Base-by-base conservation (phyloP, 2,113 vertebrate species). In the Brachypodius melanocephalos region DNA sequence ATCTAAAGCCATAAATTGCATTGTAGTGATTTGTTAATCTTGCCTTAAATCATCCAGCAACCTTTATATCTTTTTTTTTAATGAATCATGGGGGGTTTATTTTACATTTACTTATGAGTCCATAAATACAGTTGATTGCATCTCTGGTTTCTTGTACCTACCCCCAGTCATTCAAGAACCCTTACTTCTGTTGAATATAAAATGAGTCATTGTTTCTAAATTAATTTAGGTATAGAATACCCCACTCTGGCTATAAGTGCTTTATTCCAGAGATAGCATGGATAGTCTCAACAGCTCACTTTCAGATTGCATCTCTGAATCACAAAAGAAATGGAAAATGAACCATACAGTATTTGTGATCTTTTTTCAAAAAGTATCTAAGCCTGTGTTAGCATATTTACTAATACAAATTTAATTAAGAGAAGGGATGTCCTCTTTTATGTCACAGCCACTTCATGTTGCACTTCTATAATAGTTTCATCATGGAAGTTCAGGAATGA, bases 21-120 rank as follows among this genome's bases (percentile, higher is more conserved):
- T 73, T 77, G 80, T 31, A 79, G 92, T 88, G 79, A 96, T 97
- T 97, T 96, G 93, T 97, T 96, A 92, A 81, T 89, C 80, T 95
- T 9, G 12, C 40, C 55, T 72, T 89, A 72, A 68, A 81, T 81
- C 78, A 84, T 59, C 43, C 54, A 84, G 19, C 24, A 83, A 85
- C 28, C 13, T 90, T 82, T 92, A 48, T 26, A 59, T 75, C 2
- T 18, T 43, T 48, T 34, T 68, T 67, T 85, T 15, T 48, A 25
- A 38, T 43, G 20, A 67, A 80, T 88, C 43, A 48, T 38, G 12
- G 6, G 17, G 20, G 2, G 46, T 76, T 95, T 76, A 48, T 38
- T 93, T 84, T 82, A 86, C 25, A 45, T 65, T 80, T 88, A 94
- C 71, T 82, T 89, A 36, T 26, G 14, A 74, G 40, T 62, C 69